Base-by-base conservation (phyloP, 1,140 invertebrate species). In the Caerostris extrusa region DNA sequence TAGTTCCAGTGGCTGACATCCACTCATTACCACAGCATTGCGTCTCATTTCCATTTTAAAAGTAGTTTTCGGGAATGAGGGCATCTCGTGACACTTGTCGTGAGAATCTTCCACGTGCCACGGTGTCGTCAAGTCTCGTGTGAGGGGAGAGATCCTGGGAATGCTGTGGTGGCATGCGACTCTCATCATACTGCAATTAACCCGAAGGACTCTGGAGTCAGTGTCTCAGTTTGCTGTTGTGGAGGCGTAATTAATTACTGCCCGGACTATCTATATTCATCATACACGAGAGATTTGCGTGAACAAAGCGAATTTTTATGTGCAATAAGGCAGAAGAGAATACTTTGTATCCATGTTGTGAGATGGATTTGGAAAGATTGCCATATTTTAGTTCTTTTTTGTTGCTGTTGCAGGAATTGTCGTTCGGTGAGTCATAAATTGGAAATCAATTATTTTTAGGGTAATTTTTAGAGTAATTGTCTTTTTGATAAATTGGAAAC, bases 131-230 rank as follows among this genome's bases (percentile, higher is more conserved):
- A 53, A 34, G 55, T 90, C 67, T 90, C 88, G 64, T 90, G 88
- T 34, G 64, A 71, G 50, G 67, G 17, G 67, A 90, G 82, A 85
- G 50, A 71, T 17, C 56, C 61, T 77, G 82, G 8, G 50, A 56
- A 56, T 83, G 82, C 56, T 34, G 34, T 34, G 6, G 56, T 17
- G 56, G 82, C 82, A 88, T 55, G 86, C 86, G 57, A 61, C 10
- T 10, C 34, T 71, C 67, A 90, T 90, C 88, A 71, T 12, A n/a
- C 50, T 12, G 67, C 88, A 90, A 90, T 90, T 90, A 90, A 77
- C 88, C 67, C 53, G 67, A 85, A 57, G 55, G 82, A 85, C 17
- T 85, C 71, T 4, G 82, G 82, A 88, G 86, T 88, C 86, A 88
- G 12, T 53, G 57, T 64, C 60, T 88, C 58, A 57, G 86, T 50